phyloP scores from a whole-genome alignment of 2,888 invertebrate genomes.

The Osmoderma eremita region DNA sequence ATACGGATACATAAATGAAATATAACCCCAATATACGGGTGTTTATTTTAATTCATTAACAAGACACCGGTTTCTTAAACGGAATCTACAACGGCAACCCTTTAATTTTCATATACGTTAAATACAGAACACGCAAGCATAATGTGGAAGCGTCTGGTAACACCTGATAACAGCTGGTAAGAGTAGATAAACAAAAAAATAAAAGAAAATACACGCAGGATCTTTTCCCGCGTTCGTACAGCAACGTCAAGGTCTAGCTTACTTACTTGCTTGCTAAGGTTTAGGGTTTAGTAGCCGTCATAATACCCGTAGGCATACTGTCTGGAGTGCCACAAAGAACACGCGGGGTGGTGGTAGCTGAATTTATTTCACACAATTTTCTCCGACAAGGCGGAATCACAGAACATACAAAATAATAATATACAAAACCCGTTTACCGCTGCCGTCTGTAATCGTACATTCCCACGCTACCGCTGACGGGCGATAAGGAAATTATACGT shows the following conservation, averaged over 20 bases:
- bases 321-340: not conserved
- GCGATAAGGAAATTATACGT: not conserved
- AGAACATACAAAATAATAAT: not conserved
- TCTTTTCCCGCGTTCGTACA: not conserved
- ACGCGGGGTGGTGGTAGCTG: not conserved
- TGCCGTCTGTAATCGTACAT: not conserved
- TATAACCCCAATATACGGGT: too few species aligned
- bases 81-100: too few species aligned
- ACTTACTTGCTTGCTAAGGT: not conserved
- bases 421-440: not conserved
- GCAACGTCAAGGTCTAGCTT: not conserved
- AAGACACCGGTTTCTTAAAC: too few species aligned
- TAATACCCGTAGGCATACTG: too few species aligned
- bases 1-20: too few species aligned
- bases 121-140: not conserved
- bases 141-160: constrained; percentile 3
- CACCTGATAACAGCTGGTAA: constrained; percentile 13
- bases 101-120: too few species aligned
- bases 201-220: too few species aligned
- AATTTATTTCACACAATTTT: constrained; percentile 14
- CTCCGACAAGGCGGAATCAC: constrained; percentile 4
- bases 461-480: constrained; percentile 3
- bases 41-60: too few species aligned
- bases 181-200: not conserved
- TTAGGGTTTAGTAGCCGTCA: too few species aligned